Evolutionary conservation across 2,888 invertebrate species (phyloP).

Genomic region (Maniola hyperantus): DNA sequence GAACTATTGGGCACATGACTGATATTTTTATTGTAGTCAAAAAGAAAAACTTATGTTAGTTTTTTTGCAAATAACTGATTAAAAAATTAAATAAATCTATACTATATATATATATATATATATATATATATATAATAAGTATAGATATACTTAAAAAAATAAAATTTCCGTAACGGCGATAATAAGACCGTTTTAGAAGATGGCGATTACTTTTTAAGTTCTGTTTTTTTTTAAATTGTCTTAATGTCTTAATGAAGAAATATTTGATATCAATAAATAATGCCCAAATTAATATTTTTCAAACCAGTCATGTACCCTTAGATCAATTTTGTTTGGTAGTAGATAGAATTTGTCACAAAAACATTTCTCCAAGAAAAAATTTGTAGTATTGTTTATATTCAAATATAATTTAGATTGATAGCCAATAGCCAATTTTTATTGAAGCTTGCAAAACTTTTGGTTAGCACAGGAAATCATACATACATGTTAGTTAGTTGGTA

Average conservation of each 20-base stretch:
- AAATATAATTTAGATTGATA: slow-evolving; percentile 24
- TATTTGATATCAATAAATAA: background rate
- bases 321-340: slow-evolving; percentile 10
- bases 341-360: slow-evolving; percentile 1
- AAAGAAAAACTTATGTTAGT: background rate
- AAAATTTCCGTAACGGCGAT: too few species aligned
- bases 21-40: background rate
- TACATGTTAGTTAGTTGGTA: slow-evolving; percentile 46
- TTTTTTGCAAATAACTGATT: too few species aligned
- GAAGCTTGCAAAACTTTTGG: slow-evolving; percentile 70
- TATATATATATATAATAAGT: too few species aligned
- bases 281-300: background rate
- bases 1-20: slow-evolving; percentile 19
- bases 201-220: too few species aligned
- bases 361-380: background rate
- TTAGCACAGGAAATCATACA: slow-evolving; percentile 59
- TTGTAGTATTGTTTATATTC: slow-evolving; percentile 6
- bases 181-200: too few species aligned
- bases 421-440: slow-evolving; percentile 50
- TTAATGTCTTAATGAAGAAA: too few species aligned
- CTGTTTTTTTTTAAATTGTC: too few species aligned
- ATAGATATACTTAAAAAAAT: too few species aligned
- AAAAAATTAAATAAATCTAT: too few species aligned
- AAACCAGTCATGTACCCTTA: slow-evolving; percentile 5
- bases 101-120: too few species aligned